phyloP scores from a whole-genome alignment of 2,113 vertebrate genomes.

The Marmota monax region DNA sequence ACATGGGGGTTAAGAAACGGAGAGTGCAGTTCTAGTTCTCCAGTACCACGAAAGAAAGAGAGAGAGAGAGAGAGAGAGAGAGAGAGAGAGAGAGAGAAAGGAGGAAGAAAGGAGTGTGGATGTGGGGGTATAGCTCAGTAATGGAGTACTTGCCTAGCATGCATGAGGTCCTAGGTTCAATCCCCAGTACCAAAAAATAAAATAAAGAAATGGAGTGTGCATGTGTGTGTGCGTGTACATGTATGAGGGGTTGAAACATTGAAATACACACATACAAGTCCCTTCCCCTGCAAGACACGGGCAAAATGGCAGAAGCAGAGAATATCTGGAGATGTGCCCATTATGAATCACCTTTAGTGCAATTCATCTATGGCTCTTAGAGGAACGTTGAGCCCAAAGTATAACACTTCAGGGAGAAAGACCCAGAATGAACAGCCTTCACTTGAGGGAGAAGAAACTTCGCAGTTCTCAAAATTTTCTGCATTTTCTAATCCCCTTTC shows the following conservation, averaged over 20 bases:
- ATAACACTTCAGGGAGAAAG: not conserved
- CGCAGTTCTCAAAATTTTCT: slow-evolving; percentile 14
- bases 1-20: not conserved
- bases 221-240: not conserved
- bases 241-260: not conserved
- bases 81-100: too few species aligned
- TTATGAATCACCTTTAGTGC: slow-evolving; percentile 47
- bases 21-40: not conserved
- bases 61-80: too few species aligned
- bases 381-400: slow-evolving; percentile 24
- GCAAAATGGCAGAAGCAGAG: slow-evolving; percentile 57
- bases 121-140: not conserved
- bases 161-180: not conserved
- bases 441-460: slow-evolving; percentile 3
- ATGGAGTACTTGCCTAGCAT: not conserved
- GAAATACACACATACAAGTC: not conserved
- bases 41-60: rapidly evolving
- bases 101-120: not conserved
- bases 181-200: not conserved
- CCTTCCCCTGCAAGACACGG: not conserved
- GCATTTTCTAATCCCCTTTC: not conserved
- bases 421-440: not conserved
- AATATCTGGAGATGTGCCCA: not conserved
- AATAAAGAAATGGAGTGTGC: not conserved
- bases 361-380: not conserved